Base-by-base conservation (phyloP, 2,888 invertebrate genomes). In the Trypoxylon attenuatum region DNA sequence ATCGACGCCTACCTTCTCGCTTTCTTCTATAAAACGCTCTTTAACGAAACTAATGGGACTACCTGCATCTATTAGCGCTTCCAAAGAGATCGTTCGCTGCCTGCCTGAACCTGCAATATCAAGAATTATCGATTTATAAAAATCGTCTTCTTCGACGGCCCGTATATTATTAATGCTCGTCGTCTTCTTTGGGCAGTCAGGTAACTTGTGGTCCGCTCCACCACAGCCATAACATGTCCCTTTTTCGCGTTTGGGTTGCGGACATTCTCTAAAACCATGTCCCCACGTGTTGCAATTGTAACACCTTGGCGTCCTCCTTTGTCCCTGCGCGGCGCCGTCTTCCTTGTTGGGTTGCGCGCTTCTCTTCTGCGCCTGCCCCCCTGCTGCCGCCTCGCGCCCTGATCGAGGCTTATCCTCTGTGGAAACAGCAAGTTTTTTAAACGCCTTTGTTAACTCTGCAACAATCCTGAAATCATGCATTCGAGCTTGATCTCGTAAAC, bases 51-150 rank as follows among this genome's bases (percentile, higher is more conserved):
- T 43, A 22, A 43, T 13, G 3, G 43, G 43, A 43, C 43, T 43
- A 6, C 43, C 43, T 4, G 43, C 15, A 67, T 51, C 56, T 55
- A 52, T 58, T 15, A 23, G 39, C 4, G 43, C 22, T 21, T n/a
- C 3, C 21, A 43, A 43, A 6, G 2, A 18, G 5, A 3, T 3
- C 16, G 5, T 16, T 5, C 16, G 16, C 5, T 41, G 18, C 18
- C 8, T 16, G 16, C 16, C 22, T 6, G 5, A 6, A 10, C 22
- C 22, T n/a, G 5, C 18, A 8, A 43, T n/a, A n/a, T 22, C 19
- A 4, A 18, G 8, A 15, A 2, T n/a, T 4, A 5, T 21, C 25
- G 25, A 8, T 22, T n/a, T 22, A 6, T n/a, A 13, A 19, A 21
- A 22, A 6, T 21, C 22, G 22, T 22, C 13, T 8, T 43, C 22